phyloP scores from a whole-genome alignment of 2,888 invertebrate species.

The Oscheius myriophilus region DNA sequence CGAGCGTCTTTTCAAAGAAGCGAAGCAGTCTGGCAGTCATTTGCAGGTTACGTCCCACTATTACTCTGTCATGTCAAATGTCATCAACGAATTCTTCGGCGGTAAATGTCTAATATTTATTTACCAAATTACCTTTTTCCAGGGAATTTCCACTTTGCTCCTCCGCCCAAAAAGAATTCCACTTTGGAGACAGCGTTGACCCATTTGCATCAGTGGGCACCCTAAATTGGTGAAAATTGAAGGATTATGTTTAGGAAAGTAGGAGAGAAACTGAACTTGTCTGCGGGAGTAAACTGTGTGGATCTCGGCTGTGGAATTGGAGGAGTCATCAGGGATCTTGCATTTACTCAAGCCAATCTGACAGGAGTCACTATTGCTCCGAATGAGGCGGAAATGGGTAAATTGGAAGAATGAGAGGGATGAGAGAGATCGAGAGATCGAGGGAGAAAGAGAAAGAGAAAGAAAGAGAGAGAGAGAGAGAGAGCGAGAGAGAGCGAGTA shows the following conservation, averaged over 20 bases:
- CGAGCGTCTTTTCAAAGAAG: conserved; percentile 60
- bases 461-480: conserved; percentile 13
- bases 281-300: conserved; percentile 52
- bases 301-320: conserved; percentile 68
- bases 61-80: conserved; percentile 69
- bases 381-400: conserved; percentile 63
- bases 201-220: conserved; percentile 42
- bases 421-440: conserved; percentile 11
- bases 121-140: not conserved
- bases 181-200: conserved; percentile 58
- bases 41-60: conserved; percentile 66
- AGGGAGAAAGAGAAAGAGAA: conserved; percentile 1
- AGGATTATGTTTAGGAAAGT: conserved; percentile 24
- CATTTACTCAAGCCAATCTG: conserved; percentile 57
- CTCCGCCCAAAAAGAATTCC: conserved; percentile 54
- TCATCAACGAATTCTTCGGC: conserved; percentile 69
- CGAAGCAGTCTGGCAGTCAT: conserved; percentile 57
- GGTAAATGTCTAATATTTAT: conserved; percentile 37
- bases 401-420: not conserved
- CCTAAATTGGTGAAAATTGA: not conserved
- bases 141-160: conserved; percentile 68
- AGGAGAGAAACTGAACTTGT: conserved; percentile 44
- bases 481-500: not conserved
- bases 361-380: conserved; percentile 68
- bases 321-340: conserved; percentile 64